Percentiles rank a stretch among this genome's conserved stretches.
Evolutionary conservation across 2,888 invertebrate genomes (phyloP).

Genomic region (Automeris io): DNA sequence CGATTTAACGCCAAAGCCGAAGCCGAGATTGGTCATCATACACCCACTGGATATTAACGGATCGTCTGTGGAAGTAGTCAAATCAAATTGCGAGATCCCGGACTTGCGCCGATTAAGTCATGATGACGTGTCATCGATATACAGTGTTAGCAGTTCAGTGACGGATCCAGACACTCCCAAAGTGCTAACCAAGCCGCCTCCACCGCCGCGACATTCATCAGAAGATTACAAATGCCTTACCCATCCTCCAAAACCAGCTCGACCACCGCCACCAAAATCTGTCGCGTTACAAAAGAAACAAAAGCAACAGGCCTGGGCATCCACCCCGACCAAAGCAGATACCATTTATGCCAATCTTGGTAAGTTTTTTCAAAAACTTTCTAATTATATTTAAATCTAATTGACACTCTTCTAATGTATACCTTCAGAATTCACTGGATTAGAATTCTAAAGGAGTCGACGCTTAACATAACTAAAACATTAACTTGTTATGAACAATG

Average conservation of each 20-base stretch:
- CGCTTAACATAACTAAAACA: conserved; percentile 5
- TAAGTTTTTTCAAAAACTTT: conserved; percentile 45
- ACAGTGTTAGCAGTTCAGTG: conserved; percentile 59
- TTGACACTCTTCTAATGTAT: not conserved
- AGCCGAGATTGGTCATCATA: conserved; percentile 89
- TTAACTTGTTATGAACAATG: conserved; percentile 3
- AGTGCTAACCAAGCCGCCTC: conserved; percentile 81
- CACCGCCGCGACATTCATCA: conserved; percentile 83
- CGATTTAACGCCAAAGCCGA: conserved; percentile 78
- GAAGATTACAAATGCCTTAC: conserved; percentile 69
- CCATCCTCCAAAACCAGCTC: conserved; percentile 78
- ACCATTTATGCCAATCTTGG: conserved; percentile 89
- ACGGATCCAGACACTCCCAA: conserved; percentile 59
- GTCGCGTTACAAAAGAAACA: conserved; percentile 79
- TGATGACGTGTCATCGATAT: conserved; percentile 75
- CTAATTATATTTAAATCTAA: conserved; percentile 5
- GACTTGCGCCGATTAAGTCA: conserved; percentile 60
- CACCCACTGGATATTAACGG: conserved; percentile 92
- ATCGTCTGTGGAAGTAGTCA: conserved; percentile 87
- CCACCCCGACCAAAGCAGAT: conserved; percentile 53
- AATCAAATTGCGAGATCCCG: conserved; percentile 65
- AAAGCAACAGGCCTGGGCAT: conserved; percentile 66
- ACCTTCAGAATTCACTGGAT: conserved; percentile 3
- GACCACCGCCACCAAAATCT: conserved; percentile 86
- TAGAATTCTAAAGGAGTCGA: conserved; percentile 5